phyloP scores from a whole-genome alignment of 1,140 invertebrate species.

The Heliconius hewitsoni region DNA sequence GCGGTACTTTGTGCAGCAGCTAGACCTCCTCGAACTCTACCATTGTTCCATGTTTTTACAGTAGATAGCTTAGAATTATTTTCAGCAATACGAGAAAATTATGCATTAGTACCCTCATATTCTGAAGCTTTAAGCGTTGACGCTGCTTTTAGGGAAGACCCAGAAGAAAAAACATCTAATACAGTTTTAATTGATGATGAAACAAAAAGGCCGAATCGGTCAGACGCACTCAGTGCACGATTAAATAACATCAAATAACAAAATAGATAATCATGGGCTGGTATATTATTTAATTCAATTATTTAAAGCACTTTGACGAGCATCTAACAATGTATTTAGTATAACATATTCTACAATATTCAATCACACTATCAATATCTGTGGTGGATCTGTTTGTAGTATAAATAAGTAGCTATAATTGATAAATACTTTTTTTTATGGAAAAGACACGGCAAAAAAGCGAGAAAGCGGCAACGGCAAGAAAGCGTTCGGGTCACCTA shows the following conservation, averaged over 20 bases:
- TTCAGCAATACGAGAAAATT: slow-evolving; percentile 76
- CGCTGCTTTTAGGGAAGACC: slow-evolving; percentile 69
- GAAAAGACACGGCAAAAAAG: no score
- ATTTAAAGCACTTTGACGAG: slow-evolving; percentile 12
- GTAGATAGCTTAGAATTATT: slow-evolving; percentile 74
- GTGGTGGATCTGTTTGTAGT: neutral
- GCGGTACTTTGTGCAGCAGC: slow-evolving; percentile 82
- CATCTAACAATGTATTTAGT: slow-evolving; percentile 3
- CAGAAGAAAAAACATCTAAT: slow-evolving; percentile 52
- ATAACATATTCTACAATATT: neutral
- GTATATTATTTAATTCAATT: slow-evolving; percentile 47
- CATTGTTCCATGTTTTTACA: slow-evolving; percentile 83
- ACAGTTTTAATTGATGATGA: slow-evolving; percentile 60
- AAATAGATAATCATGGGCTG: slow-evolving; percentile 72
- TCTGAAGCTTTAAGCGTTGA: slow-evolving; percentile 83
- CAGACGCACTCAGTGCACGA: slow-evolving; percentile 60
- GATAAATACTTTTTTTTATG: no score
- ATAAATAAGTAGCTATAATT: no score
- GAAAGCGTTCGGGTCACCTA: rapidly evolving
- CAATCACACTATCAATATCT: neutral
- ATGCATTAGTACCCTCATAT: slow-evolving; percentile 82
- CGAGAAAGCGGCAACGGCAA: rapidly evolving
- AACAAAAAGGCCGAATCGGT: slow-evolving; percentile 49
- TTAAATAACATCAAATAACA: slow-evolving; percentile 65
- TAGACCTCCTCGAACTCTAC: slow-evolving; percentile 87